Percentiles rank a stretch among this genome's conserved stretches.
Evolutionary conservation across 2,113 vertebrate genomes (phyloP).

Genomic region (Anseranas semipalmata): DNA sequence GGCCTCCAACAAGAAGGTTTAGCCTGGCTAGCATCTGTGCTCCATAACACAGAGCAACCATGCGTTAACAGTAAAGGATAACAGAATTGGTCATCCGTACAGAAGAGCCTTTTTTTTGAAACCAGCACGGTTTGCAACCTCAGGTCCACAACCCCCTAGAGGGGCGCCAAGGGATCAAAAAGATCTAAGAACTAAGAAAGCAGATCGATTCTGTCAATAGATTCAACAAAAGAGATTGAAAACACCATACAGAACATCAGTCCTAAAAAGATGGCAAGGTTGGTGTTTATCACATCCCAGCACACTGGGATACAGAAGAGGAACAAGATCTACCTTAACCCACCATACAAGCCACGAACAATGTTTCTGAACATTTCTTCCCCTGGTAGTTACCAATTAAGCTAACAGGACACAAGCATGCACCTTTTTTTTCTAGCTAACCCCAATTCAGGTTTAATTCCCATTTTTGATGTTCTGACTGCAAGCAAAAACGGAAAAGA

Average conservation of each 20-base stretch:
- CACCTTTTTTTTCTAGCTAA: neutral
- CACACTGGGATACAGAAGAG: neutral
- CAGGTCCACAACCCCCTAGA: neutral
- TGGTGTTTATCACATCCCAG: neutral
- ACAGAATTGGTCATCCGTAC: neutral
- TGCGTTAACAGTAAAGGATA: rapidly evolving
- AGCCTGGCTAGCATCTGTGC: neutral
- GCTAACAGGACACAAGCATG: rapidly evolving
- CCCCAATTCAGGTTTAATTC: neutral
- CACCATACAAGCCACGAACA: no score
- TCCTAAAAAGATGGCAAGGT: rapidly evolving
- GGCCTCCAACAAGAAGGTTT: neutral
- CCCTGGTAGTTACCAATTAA: rapidly evolving
- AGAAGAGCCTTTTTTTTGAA: neutral
- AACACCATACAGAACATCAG: neutral
- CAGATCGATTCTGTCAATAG: neutral
- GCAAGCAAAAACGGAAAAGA: neutral
- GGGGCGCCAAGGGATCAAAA: neutral
- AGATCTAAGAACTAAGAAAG: neutral
- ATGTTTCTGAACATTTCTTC: neutral
- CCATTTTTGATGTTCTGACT: neutral
- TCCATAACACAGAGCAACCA: neutral
- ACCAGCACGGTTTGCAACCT: neutral
- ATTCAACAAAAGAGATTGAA: neutral
- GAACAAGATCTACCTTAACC: neutral